These are phyloP conservation scores for Syngnathus acus DNA, from an alignment of 2,797 vertebrate species.

Conservation along the genomic window DNA sequence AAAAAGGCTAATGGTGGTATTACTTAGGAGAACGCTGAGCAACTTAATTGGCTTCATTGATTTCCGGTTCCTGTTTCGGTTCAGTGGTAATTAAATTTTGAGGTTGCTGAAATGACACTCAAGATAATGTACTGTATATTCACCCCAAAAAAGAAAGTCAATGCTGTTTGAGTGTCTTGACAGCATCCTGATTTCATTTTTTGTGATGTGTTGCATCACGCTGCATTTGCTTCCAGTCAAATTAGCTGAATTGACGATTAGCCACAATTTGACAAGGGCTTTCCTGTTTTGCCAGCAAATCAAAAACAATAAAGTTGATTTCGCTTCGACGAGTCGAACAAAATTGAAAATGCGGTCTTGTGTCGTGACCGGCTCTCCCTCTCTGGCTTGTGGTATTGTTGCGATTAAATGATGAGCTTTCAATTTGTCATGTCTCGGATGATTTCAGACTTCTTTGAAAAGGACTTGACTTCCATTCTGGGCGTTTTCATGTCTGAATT, in stretches of 20 bases:
- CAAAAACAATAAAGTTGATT: neutral
- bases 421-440: neutral
- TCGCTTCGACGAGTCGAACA: neutral
- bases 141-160: neutral
- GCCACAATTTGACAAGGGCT: neutral
- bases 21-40: constrained; percentile 37
- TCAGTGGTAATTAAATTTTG: constrained; percentile 43
- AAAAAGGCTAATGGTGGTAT: constrained; percentile 44
- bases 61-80: constrained; percentile 52
- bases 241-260: neutral
- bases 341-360: neutral
- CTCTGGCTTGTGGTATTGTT: neutral
- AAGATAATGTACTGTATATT: neutral
- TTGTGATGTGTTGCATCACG: neutral
- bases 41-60: constrained; percentile 57
- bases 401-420: neutral
- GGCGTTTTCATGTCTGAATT: fast-evolving
- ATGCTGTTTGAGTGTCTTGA: neutral
- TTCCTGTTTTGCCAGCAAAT: neutral
- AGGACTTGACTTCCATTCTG: neutral
- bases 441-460: neutral
- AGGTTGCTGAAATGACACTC: constrained; percentile 22
- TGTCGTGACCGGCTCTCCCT: neutral
- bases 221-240: neutral
- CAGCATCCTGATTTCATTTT: neutral